phyloP scores from a whole-genome alignment of 2,113 vertebrate genomes.

The Rhinopithecus roxellana region DNA sequence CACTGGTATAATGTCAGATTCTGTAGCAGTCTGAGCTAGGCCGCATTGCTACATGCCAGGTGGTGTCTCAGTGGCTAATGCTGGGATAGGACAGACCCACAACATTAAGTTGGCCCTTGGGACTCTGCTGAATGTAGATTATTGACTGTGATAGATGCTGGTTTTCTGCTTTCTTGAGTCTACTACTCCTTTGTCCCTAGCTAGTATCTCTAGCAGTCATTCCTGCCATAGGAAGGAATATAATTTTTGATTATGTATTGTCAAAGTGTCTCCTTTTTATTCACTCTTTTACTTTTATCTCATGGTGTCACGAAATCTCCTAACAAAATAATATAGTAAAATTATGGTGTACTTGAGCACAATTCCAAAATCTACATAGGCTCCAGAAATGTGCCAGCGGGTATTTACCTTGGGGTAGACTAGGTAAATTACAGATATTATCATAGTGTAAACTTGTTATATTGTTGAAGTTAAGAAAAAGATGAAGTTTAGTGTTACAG shows the following conservation, averaged over 20 bases:
- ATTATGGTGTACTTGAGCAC: not conserved
- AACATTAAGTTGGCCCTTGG: not conserved
- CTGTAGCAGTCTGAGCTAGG: not conserved
- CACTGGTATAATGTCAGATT: not conserved
- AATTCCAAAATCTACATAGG: conserved; percentile 2
- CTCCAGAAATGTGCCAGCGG: not conserved
- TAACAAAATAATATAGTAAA: conserved; percentile 39
- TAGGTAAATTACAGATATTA: not conserved
- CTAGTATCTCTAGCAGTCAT: not conserved
- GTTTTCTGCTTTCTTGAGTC: not conserved
- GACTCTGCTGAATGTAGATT: not conserved
- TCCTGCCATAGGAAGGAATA: not conserved
- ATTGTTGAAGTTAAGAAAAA: not conserved
- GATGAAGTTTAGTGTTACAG: not conserved
- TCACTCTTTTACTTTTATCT: not conserved
- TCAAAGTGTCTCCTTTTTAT: not conserved
- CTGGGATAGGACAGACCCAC: not conserved
- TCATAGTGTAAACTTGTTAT: not conserved
- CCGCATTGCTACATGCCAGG: not conserved
- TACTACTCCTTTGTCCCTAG: not conserved
- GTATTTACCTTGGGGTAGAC: not conserved
- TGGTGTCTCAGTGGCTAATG: not conserved
- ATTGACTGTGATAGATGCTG: not conserved
- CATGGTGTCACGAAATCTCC: not conserved
- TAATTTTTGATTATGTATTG: not conserved